Evolutionary conservation across 2,113 vertebrate species (phyloP).

Genomic region (Hystrix cristata): DNA sequence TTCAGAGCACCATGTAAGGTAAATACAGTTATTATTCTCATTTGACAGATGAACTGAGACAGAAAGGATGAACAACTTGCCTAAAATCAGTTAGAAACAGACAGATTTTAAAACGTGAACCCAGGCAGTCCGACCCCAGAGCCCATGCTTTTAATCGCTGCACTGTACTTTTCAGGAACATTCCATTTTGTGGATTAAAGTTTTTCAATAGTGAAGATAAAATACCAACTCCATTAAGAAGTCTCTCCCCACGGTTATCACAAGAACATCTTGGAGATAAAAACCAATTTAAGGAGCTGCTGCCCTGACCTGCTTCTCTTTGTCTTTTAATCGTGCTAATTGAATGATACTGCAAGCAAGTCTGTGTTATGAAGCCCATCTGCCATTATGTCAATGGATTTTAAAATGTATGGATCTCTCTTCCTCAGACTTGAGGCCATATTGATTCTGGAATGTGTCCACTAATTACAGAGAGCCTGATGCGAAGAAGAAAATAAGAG

Average conservation of each 20-base stretch:
- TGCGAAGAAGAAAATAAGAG: slow-evolving; percentile 72
- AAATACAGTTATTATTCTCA: neutral
- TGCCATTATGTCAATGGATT: slow-evolving; percentile 65
- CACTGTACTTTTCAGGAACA: neutral
- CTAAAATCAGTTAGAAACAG: slow-evolving; percentile 11
- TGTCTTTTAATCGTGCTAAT: slow-evolving; percentile 67
- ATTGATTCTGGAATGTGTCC: slow-evolving; percentile 78
- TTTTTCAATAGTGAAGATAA: slow-evolving; percentile 37
- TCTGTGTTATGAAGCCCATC: slow-evolving; percentile 48
- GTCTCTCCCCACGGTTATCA: neutral
- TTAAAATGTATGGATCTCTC: slow-evolving; percentile 62
- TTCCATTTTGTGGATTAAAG: neutral
- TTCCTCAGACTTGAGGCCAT: slow-evolving; percentile 64
- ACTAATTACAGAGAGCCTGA: slow-evolving; percentile 62
- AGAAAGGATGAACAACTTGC: neutral
- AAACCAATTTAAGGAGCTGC: slow-evolving; percentile 15
- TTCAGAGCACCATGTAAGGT: neutral
- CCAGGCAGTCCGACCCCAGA: neutral
- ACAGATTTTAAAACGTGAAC: neutral
- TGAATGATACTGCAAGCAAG: slow-evolving; percentile 52
- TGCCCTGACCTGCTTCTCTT: neutral
- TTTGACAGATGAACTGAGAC: slow-evolving; percentile 3
- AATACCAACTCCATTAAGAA: slow-evolving; percentile 38
- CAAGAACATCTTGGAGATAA: slow-evolving; percentile 63
- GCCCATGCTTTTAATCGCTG: neutral